phyloP scores from a whole-genome alignment of 2,797 vertebrate genomes.

The Xerus rutilus region DNA sequence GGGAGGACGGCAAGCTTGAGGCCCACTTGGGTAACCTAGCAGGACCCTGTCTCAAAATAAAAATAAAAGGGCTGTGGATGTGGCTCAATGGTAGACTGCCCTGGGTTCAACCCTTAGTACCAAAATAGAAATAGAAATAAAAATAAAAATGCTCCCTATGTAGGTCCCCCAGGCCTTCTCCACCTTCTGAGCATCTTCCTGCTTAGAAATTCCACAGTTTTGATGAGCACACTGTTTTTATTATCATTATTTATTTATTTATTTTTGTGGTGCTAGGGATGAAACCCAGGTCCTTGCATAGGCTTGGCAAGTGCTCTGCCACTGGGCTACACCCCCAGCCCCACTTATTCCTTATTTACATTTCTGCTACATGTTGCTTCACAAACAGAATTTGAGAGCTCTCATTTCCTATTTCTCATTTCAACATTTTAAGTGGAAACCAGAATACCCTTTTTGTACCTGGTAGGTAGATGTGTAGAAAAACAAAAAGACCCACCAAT shows the following conservation, averaged over 20 bases:
- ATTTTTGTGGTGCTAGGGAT: background rate
- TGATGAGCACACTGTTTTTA: fast-evolving
- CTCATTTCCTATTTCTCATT: background rate
- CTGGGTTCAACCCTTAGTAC: background rate
- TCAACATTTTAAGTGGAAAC: background rate
- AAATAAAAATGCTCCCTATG: background rate
- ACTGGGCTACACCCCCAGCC: background rate
- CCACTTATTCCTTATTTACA: no score
- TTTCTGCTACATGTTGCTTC: background rate
- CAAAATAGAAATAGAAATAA: background rate
- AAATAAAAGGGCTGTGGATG: no score
- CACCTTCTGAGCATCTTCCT: background rate
- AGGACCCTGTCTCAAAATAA: no score
- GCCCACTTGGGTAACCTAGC: no score
- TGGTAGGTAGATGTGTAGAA: background rate
- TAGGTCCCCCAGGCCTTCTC: fast-evolving
- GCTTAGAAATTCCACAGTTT: background rate
- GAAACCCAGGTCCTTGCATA: background rate
- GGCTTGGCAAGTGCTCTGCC: background rate
- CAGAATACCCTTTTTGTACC: background rate
- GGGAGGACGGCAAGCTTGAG: no score
- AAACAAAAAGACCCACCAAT: background rate
- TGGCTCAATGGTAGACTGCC: no score
- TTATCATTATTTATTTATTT: background rate
- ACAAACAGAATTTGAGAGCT: background rate